Conservation (phyloP, 1,140 invertebrate species). For the Orchestia grillus region DNA sequence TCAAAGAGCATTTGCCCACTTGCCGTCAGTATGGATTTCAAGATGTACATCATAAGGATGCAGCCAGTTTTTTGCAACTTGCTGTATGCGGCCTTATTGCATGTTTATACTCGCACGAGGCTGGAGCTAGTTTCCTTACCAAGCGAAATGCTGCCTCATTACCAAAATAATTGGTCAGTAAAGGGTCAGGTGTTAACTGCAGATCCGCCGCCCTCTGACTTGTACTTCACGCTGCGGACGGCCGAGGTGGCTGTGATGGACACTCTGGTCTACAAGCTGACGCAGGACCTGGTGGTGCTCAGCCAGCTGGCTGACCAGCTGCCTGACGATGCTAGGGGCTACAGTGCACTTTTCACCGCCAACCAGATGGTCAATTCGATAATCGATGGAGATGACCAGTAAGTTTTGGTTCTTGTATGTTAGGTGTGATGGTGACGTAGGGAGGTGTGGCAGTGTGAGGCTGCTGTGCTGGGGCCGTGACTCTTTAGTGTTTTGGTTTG, state of each 20-base stretch:
- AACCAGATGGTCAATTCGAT: constrained; percentile 74
- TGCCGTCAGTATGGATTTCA: no score
- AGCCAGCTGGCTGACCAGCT: constrained; percentile 71
- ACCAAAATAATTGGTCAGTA: no score
- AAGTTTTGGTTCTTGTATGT: constrained; percentile 56
- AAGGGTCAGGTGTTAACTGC: background rate
- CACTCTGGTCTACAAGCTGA: constrained; percentile 71
- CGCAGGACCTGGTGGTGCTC: constrained; percentile 73
- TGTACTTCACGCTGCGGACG: constrained; percentile 71
- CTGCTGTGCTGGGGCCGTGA: no score
- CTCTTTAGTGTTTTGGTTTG: no score
- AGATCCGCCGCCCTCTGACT: constrained; percentile 71
- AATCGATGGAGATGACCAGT: constrained; percentile 65
- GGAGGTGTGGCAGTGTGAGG: no score
- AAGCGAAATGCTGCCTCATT: no score
- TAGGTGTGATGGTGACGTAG: background rate
- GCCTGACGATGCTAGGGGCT: constrained; percentile 71
- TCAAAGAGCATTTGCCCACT: no score
- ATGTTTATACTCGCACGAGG: no score
- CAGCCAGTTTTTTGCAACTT: no score
- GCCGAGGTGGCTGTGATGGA: constrained; percentile 74
- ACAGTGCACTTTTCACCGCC: constrained; percentile 74
- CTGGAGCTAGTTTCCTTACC: no score
- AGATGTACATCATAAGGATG: no score
- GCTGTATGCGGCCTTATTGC: no score